Base-by-base conservation (phyloP, 2,113 vertebrate species). In the Catagonus wagneri region DNA sequence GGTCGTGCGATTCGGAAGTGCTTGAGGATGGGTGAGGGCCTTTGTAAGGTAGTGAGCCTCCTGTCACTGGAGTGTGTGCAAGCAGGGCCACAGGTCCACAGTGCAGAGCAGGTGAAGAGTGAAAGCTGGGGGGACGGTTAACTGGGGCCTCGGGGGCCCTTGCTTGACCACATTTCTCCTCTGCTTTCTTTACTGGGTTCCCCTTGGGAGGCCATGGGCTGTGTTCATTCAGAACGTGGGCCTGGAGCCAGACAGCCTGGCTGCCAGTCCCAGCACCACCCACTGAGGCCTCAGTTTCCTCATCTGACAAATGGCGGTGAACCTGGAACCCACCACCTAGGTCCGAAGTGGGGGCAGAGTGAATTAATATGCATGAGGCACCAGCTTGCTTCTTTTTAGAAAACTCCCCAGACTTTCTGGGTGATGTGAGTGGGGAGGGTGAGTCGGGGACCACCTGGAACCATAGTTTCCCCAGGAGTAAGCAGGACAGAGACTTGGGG, bases 11-110 rank as follows among this genome's bases (percentile, higher is more conserved):
- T 16, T 22, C 0, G 3, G n/a, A 27, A 29, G 39, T 66, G 10
- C 50, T 36, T 50, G 44, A 34, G 17, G 23, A 34, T 12, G 14
- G 56, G 20, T 11, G 4, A 78, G 34, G 63, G 63, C 23, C 66
- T 32, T 27, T 60, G 34, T 25, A 2, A 32, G 27, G 32, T 15
- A 3, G 36, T 14, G 66, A 89, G 71, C n/a, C 54, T 78, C 39
- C 52, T 0, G 1, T 50, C 32, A 4, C 61, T 23, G n/a, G 6
- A 23, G 1, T 1, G 1, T 1, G 27, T 76, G n/a, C 2, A 12
- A 27, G 19, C 25, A 39, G 36, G 34, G 2, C 32, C 44, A 44
- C 44, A 20, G 12, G 6, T 36, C 32, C 44, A 13, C 2, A 17
- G 10, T 6, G 54, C 61, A 29, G 52, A 75, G 54, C 1, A 3